Evolutionary conservation across 2,888 invertebrate species (phyloP), one percentile per base, ranked within the genome.

Genomic region (Drosophila kuntzei): DNA sequence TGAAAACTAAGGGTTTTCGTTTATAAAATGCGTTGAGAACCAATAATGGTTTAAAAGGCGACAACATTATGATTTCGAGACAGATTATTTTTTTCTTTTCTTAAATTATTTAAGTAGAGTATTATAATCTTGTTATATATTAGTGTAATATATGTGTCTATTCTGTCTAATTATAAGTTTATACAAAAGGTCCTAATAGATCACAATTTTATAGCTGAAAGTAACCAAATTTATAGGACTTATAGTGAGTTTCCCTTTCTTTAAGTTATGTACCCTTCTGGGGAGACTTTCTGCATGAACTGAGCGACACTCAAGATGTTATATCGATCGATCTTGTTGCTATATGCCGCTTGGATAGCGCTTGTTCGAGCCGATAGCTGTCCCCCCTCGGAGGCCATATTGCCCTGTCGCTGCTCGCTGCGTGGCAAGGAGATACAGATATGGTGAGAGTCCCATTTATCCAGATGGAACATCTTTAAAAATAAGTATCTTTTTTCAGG

Each of bases 391-490:
- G 96, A 96, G 86, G 93, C 94, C 47, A 97, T 97, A 83, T 92
- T 96, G 62, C 97, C 97, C 22, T 97, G 97, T 91, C 94, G 97
- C 81, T 97, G 97, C 91, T 95, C 96, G 27, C 94, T 95, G 72
- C 94, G 96, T 47, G 94, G 95, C 85, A 95, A 95, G 89, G 97
- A 97, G 88, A 94, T 96, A 80, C 97, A 97, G 93, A 96, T 97
- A 93, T 97, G 97, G 97, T 97, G 93, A 93, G 75, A 18, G 12
- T 8, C 0, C 2, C 0, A 11, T 16, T 7, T 0, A 3, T n/a
- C 0, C 9, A 12, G 3, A 3, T 11, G 6, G 0, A 27, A 5
- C n/a, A 8, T 8, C 3, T 5, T 3, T 8, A n/a, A 14, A 16
- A 0, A 0, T 3, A 4, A 8, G 0, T 7, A 1, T 2, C 0